phyloP scores from a whole-genome alignment of 1,140 invertebrate species.

The Melipona quadrifasciata region DNA sequence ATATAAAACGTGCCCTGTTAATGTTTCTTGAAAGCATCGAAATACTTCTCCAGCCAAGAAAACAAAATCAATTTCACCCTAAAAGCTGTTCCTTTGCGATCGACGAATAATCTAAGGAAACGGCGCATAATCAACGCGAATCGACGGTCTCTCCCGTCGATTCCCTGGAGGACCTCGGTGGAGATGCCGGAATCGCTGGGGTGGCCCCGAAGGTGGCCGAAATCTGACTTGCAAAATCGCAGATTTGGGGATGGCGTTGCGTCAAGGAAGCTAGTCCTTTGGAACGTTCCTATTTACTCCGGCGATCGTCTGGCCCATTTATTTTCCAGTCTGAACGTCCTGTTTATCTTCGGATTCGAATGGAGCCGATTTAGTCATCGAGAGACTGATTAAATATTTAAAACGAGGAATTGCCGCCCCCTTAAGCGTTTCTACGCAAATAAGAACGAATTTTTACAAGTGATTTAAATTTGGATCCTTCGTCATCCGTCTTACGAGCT shows the following conservation, averaged over 20 bases:
- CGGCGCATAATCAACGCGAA: not conserved
- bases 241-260: not conserved
- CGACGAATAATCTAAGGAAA: not conserved
- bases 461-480: not conserved
- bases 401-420: not conserved
- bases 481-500: too few relatives aligned
- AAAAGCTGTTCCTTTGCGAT: not conserved
- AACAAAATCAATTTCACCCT: not conserved
- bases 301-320: not conserved
- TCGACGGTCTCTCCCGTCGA: not conserved
- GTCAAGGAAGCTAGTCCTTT: not conserved
- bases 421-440: too few relatives aligned
- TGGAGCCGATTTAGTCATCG: not conserved
- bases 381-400: not conserved
- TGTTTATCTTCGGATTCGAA: constrained; percentile 7
- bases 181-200: not conserved
- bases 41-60: not conserved
- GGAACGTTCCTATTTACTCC: not conserved
- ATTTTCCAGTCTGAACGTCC: not conserved
- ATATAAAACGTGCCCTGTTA: not conserved
- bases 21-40: not conserved
- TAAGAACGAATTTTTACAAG: not conserved
- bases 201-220: not conserved
- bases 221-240: constrained; percentile 35
- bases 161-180: not conserved